Base-by-base conservation (phyloP, 2,888 invertebrate genomes). In the Podotricha telesiphe region DNA sequence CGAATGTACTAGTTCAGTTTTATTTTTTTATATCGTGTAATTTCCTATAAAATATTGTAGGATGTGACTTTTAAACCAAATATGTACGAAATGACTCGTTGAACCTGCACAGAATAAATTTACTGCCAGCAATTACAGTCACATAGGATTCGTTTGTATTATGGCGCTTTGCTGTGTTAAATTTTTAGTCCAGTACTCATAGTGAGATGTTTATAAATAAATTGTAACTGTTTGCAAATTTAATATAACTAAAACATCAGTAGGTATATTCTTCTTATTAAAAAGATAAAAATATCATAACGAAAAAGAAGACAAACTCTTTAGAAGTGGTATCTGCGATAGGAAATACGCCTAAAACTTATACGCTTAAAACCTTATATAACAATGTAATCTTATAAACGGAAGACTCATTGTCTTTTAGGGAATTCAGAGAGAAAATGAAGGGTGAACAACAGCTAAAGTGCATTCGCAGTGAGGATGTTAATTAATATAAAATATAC, bases 391-490 rank as follows among this genome's bases (percentile, higher is more conserved):
- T 59, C 59, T 59, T 59, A 59, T 59, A 19, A 62, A 48, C 62
- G 62, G 62, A 62, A 62, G 62, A 48, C 17, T 48, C 28, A 62
- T 62, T 62, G 62, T 62, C 62, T 62, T 62, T 62, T 62, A 62
- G 45, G 62, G 47, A 61, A 62, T 48, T 62, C 47, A 48, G 17
- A 62, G 47, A 62, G 62, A 62, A 62, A 62, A 62, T 62, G 62
- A 62, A 62, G 48, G 62, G 62, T 28, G 62, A 48, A 34, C 19
- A 48, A 62, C 48, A 48, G 62, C 34, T 48, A 37, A 17, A 61
- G 45, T 62, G 47, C 34, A 62, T 47, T 22, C 48, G 34, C 8
- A 15, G 15, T 50, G 7, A 37, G 34, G 15, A 47, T 4, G n/a
- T 48, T 48, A 62, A n/a, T 22, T 28, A 11, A 45, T 37, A 50